Evolutionary conservation across 2,888 invertebrate genomes (phyloP).

Genomic region (Cryptus armator): DNA sequence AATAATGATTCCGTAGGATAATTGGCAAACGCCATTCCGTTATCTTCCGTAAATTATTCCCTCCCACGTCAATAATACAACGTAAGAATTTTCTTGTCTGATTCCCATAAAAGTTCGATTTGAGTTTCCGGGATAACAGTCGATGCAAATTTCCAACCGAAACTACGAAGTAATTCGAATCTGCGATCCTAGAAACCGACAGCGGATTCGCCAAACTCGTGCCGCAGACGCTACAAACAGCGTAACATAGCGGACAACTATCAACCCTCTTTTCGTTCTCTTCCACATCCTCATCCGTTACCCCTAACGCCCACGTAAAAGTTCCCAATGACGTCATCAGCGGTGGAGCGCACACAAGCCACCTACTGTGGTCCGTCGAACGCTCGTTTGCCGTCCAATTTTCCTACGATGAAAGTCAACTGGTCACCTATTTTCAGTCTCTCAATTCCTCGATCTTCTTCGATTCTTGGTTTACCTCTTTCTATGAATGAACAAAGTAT

Average conservation of each 20-base stretch:
- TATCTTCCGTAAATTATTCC: too few species aligned
- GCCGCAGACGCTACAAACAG: background rate
- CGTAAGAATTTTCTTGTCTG: too few species aligned
- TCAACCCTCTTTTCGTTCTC: background rate
- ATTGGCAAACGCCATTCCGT: too few species aligned
- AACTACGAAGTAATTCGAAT: too few species aligned
- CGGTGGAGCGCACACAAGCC: background rate
- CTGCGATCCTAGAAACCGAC: too few species aligned
- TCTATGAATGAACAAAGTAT: background rate
- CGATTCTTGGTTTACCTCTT: background rate
- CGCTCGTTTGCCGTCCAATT: background rate
- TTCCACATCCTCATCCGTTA: background rate
- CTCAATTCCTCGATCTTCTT: background rate
- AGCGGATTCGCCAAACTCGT: background rate
- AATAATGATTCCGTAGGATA: too few species aligned
- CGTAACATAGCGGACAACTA: too few species aligned
- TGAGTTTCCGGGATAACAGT: too few species aligned
- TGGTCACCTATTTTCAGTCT: background rate
- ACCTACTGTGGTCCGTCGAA: background rate
- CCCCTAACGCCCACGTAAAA: slow-evolving; percentile 52
- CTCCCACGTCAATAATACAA: too few species aligned
- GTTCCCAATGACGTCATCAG: slow-evolving; percentile 62
- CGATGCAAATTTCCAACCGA: too few species aligned
- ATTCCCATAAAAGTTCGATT: too few species aligned
- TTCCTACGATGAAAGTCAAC: background rate